Evolutionary conservation across 2,797 vertebrate genomes (phyloP).

Genomic region (Dicrostonyx torquatus): DNA sequence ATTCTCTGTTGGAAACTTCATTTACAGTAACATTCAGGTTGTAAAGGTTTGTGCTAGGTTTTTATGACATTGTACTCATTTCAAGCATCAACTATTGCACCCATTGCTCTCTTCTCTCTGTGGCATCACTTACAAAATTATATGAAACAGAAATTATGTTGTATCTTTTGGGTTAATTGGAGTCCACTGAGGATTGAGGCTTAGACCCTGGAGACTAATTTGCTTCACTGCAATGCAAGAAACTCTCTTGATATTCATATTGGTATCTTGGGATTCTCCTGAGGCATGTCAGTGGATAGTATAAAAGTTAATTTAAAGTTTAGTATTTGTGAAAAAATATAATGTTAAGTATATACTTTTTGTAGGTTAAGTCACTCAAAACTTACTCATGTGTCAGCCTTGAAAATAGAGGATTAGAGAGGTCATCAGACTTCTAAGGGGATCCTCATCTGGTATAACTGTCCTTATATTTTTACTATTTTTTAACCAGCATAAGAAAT

Average conservation of each 20-base stretch:
- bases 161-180: not conserved
- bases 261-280: not conserved
- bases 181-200: not conserved
- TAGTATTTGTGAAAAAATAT: not conserved
- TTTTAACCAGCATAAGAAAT: not conserved
- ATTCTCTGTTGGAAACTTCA: not conserved
- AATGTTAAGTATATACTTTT: not conserved
- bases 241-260: not conserved
- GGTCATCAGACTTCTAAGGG: not conserved
- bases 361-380: not conserved
- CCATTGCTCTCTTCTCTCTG: not conserved
- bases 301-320: not conserved
- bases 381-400: not conserved
- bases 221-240: not conserved
- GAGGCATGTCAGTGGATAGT: not conserved
- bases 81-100: not conserved
- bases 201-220: not conserved
- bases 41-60: not conserved
- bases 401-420: not conserved
- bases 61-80: not conserved
- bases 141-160: not conserved
- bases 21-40: not conserved
- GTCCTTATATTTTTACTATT: not conserved
- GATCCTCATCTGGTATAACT: not conserved
- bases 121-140: not conserved